Base-by-base conservation (phyloP, 2,797 vertebrate species). In the Synanceia verrucosa region DNA sequence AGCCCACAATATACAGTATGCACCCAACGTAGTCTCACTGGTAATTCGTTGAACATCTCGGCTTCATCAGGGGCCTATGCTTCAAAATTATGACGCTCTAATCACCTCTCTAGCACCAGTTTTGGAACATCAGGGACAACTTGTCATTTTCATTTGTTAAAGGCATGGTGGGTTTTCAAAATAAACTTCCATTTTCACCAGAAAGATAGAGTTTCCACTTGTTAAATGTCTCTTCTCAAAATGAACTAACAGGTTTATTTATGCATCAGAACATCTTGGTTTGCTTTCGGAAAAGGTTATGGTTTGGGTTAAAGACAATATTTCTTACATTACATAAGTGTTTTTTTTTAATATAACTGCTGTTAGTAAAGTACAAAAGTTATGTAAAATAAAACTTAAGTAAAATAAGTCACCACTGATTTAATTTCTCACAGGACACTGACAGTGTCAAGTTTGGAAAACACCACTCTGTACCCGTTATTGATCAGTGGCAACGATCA, bases 41-140 rank as follows among this genome's bases (percentile, higher is more conserved):
- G 16, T 0, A 41, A 41, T 8, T 18, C 39, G n/a, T n/a, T n/a
- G n/a, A 41, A 41, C 39, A 0, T 0, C 0, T 7, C 39, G n/a
- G 39, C 39, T 41, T 41, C 16, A 41, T 41, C 39, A 41, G 39
- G 8, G 39, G 18, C 39, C 0, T 41, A n/a, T 18, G 39, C 39
- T 41, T 41, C 39, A 41, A 41, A n/a, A 41, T 18, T n/a, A 41
- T 41, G 18, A 41, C 37, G 16, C 37, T 41, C 37, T 41, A 41
- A 7, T 16, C 8, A 41, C 16, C 37, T 8, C 37, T 39, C 37
- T 9, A 16, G 18, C 16, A 5, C n/a, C 16, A n/a, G 37, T 41
- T 41, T 18, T 41, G 37, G 37, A n/a, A 3, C n/a, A 18, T 41
- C 37, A 41, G 37, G 18, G 18, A 41, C 16, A 14, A 16, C 37